Evolutionary conservation across 2,797 vertebrate genomes (phyloP), one percentile per base, ranked within the genome.

Genomic region (Tragopan temminckii): DNA sequence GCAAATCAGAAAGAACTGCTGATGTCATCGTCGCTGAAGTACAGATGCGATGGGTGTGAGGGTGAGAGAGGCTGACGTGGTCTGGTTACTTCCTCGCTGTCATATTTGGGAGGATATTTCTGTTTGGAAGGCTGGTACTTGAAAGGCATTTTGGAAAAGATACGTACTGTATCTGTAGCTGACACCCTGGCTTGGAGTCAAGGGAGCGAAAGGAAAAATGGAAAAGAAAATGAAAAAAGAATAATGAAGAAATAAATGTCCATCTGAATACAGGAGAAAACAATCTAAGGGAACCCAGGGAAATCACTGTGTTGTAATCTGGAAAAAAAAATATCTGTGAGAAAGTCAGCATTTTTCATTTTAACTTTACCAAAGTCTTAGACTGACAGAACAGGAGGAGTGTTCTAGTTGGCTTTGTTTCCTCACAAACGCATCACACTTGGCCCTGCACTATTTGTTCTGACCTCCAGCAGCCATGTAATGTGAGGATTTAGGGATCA

Each of bases 401-500:
- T 9, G 5, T 33, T 68, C 91, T 81, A 20, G 58, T 3, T 94
- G 91, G 88, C 91, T 85, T 80, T 0, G 0, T 61, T 85, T 96
- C 86, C 94, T 55, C 76, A 40, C 70, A 85, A 90, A 63, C 19
- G 18, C 67, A 75, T 89, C 92, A 77, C 96, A 94, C 94, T 89
- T 96, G 95, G 89, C 67, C 69, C 74, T 15, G 35, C 0, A 6
- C 48, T 77, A 6, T 90, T 77, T 61, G 72, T 9, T 46, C 79
- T 92, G 59, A 91, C 63, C 67, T 72, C 85, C 92, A 70, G 29
- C 27, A 71, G 58, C 57, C 59, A 7, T 33, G 58, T 38, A 71
- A 91, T 92, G 76, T 36, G 93, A 59, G 90, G 93, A 87, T 92
- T 96, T 85, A 86, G 94, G 76, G 96, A 80, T 21, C 23, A 87